phyloP scores from a whole-genome alignment of 2,797 vertebrate species.

The Myripristis murdjan region DNA sequence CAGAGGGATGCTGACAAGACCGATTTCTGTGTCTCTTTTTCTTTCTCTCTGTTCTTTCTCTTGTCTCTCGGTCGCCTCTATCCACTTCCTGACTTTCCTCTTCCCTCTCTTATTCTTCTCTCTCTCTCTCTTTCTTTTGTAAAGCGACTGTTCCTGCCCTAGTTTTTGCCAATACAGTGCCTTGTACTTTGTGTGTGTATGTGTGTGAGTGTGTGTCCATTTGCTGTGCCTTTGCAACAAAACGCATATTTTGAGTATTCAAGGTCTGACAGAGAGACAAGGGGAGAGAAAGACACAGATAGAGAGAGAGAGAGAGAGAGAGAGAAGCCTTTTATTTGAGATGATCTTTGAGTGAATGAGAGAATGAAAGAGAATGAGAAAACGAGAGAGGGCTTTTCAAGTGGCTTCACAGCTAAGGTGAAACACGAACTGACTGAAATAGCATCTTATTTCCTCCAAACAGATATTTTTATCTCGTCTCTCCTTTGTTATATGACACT shows the following conservation, averaged over 20 bases:
- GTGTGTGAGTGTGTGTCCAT: background rate
- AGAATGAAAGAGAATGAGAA: conserved; percentile 10
- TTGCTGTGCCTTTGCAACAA: conserved; percentile 21
- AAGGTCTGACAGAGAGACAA: conserved; percentile 12
- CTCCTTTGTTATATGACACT: conserved; percentile 68
- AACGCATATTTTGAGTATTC: conserved; percentile 34
- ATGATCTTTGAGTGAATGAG: conserved; percentile 46
- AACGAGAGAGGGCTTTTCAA: conserved; percentile 59
- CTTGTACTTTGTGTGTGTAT: background rate
- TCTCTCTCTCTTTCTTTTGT: background rate
- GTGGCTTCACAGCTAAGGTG: conserved; percentile 62
- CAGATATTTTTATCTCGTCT: conserved; percentile 69
- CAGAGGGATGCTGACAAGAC: background rate
- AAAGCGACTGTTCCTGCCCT: background rate
- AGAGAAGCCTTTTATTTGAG: conserved; percentile 25
- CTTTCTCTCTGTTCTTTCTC: background rate
- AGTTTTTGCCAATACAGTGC: background rate
- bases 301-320: conserved; percentile 9
- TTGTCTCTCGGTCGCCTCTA: too few species aligned
- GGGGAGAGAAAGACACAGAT: background rate
- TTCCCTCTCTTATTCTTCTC: too few species aligned
- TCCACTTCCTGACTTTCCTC: too few species aligned
- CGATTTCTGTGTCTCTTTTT: background rate
- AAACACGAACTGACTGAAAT: conserved; percentile 65
- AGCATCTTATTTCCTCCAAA: conserved; percentile 52